Conservation (phyloP, 2,888 invertebrate genomes). For the Agrochola macilenta region DNA sequence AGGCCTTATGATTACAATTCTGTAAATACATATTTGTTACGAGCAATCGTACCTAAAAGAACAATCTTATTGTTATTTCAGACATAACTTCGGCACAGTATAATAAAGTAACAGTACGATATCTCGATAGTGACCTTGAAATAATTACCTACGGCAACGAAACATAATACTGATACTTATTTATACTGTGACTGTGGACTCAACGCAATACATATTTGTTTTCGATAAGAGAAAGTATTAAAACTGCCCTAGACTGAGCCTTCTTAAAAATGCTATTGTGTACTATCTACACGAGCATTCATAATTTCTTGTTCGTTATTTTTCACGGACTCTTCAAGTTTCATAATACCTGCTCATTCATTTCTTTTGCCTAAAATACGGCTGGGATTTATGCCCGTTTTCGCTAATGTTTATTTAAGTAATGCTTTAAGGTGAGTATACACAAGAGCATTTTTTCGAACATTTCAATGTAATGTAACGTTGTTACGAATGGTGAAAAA, state of each 20-base stretch:
- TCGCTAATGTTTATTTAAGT: background rate
- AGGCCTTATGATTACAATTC: no score
- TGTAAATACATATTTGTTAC: no score
- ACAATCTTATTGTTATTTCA: no score
- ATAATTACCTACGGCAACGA: no score
- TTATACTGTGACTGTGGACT: background rate
- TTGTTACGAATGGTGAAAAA: no score
- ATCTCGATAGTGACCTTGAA: no score
- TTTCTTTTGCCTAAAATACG: background rate
- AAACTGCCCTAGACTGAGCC: conserved; percentile 1
- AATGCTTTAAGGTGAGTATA: background rate
- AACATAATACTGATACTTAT: no score
- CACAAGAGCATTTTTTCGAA: no score
- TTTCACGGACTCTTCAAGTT: conserved; percentile 5
- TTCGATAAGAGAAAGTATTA: conserved; percentile 13
- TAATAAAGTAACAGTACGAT: no score
- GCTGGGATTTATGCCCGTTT: background rate
- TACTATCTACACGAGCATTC: conserved; percentile 41
- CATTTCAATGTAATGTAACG: no score
- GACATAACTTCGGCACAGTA: no score
- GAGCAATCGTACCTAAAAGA: no score
- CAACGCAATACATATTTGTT: conserved; percentile 13
- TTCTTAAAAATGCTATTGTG: conserved; percentile 38
- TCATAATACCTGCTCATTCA: conserved; percentile 7
- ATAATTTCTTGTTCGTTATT: conserved; percentile 39